A percentile compares a stretch with the other conserved stretches of the same genome.
These are phyloP conservation scores for Aproaerema taeniolella DNA, from an alignment of 2,888 invertebrate species.

Conservation along the genomic window DNA sequence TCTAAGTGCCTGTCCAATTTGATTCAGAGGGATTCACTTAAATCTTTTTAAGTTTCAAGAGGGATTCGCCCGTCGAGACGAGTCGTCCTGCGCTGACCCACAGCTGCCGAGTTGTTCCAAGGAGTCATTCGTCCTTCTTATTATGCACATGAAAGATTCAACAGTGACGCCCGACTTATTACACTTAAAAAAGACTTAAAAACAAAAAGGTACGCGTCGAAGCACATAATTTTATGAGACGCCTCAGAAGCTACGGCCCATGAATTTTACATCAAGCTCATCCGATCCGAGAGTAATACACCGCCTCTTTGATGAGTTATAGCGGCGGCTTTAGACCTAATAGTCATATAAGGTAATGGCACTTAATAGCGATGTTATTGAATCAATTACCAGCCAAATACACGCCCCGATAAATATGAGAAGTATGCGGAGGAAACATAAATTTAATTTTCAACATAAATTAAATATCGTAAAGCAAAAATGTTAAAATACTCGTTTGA, in stretches of 20 bases:
- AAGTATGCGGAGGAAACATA: too few species aligned
- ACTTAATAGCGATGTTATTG: constrained; percentile 11
- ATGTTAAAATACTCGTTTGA: too few species aligned
- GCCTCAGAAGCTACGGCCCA: constrained; percentile 27
- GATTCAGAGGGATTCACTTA: too few species aligned
- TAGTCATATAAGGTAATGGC: constrained; percentile 6
- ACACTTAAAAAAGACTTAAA: constrained; percentile 34
- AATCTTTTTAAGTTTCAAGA: too few species aligned
- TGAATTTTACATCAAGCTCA: constrained; percentile 28
- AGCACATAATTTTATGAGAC: constrained; percentile 37
- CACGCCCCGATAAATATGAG: constrained; percentile 1
- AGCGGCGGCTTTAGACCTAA: constrained; percentile 10
- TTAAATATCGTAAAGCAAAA: too few species aligned
- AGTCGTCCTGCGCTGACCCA: constrained; percentile 3
- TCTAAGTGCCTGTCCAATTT: too few species aligned
- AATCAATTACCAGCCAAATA: constrained; percentile 8
- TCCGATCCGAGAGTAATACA: constrained; percentile 18
- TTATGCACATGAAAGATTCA: constrained; percentile 59
- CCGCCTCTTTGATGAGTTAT: constrained; percentile 9
- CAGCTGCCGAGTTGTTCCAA: constrained; percentile 10
- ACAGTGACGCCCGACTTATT: constrained; percentile 43
- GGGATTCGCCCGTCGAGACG: constrained; percentile 1
- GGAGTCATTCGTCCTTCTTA: constrained; percentile 26
- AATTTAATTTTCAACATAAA: too few species aligned
- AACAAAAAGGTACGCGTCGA: constrained; percentile 29